Evolutionary conservation across 2,113 vertebrate genomes (phyloP).

Genomic region (Sinocyclocheilus grahami): DNA sequence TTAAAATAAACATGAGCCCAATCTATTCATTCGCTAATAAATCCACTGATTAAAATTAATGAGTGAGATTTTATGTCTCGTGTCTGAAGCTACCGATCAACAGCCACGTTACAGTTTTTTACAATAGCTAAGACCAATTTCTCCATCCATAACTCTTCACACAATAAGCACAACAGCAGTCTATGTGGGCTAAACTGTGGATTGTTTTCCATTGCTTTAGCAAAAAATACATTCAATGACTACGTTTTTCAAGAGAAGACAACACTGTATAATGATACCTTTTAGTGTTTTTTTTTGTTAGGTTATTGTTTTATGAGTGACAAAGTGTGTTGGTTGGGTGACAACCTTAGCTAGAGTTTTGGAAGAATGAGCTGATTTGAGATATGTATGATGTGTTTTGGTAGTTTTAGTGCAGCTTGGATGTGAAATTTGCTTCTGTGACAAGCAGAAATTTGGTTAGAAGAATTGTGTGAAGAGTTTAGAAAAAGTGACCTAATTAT

Average conservation of each 20-base stretch:
- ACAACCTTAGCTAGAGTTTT: neutral
- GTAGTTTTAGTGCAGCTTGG: neutral
- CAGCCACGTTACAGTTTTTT: neutral
- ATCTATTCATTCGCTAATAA: conserved; percentile 18
- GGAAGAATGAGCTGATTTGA: neutral
- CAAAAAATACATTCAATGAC: no score
- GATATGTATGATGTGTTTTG: neutral
- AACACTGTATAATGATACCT: no score
- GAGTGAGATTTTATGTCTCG: neutral
- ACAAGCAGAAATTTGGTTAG: no score
- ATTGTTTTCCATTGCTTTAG: no score
- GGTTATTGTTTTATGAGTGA: no score
- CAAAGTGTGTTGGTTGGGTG: neutral
- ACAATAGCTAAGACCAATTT: neutral
- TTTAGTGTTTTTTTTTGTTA: no score
- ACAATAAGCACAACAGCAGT: no score
- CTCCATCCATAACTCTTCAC: neutral
- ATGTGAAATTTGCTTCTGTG: no score
- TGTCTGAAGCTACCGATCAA: conserved; percentile 33
- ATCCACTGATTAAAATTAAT: neutral
- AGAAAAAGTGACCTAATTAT: no score
- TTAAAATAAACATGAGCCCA: conserved; percentile 24
- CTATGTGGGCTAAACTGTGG: no score
- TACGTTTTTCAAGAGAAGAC: no score
- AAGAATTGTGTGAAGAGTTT: neutral